These are phyloP conservation scores for Acrocephalus scirpaceus DNA, from an alignment of 2,797 vertebrate genomes.

Conservation along the genomic window DNA sequence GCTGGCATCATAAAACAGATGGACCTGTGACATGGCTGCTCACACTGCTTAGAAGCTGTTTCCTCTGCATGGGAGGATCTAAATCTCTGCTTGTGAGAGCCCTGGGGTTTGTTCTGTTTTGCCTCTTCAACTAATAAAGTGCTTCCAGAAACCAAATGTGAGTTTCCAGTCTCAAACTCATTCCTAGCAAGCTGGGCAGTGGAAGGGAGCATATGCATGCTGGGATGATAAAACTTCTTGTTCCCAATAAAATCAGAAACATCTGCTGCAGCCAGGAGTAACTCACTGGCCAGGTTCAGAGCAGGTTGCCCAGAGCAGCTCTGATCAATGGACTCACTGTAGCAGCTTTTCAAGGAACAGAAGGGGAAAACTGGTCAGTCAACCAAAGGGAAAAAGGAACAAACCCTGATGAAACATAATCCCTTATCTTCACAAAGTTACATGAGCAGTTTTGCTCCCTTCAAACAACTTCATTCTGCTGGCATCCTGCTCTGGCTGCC, in stretches of 20 bases:
- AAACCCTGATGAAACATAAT: background rate
- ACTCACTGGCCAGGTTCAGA: conserved; percentile 46
- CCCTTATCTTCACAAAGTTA: background rate
- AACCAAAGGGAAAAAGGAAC: background rate
- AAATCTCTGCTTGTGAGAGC: background rate
- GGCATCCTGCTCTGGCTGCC: background rate
- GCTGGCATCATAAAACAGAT: background rate
- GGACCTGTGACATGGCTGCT: background rate
- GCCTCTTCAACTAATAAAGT: conserved; percentile 8
- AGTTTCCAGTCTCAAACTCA: background rate
- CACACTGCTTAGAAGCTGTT: background rate
- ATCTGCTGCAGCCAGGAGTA: conserved; percentile 41
- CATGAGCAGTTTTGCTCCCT: background rate
- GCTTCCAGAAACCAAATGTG: background rate
- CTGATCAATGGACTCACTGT: background rate
- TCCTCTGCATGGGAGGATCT: background rate
- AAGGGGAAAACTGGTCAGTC: background rate
- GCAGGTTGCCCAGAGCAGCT: conserved; percentile 46
- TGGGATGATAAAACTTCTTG: conserved; percentile 38
- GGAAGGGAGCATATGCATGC: conserved; percentile 13
- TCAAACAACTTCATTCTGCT: background rate
- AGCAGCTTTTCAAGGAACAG: background rate
- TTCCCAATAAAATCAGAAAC: conserved; percentile 61
- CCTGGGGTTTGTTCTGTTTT: background rate
- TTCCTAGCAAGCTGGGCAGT: background rate